phyloP scores from a whole-genome alignment of 2,888 invertebrate genomes.

The Zhengitettix transpicula region DNA sequence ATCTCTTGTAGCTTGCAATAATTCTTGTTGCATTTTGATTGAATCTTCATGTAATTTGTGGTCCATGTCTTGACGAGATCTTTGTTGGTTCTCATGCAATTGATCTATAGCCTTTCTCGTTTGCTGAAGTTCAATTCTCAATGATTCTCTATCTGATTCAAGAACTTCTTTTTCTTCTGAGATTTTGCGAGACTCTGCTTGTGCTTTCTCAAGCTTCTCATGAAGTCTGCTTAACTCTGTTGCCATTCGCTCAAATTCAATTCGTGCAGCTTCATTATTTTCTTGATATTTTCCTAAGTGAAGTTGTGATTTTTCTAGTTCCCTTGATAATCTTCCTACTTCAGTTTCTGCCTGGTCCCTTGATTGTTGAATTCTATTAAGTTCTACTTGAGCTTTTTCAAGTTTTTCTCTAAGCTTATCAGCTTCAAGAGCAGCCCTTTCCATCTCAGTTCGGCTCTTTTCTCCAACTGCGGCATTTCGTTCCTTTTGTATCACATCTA shows the following conservation, averaged over 20 bases:
- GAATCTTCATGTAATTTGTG: constrained; percentile 56
- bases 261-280: constrained; percentile 63
- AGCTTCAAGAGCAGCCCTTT: constrained; percentile 51
- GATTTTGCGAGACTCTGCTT: constrained; percentile 30
- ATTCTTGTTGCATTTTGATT: constrained; percentile 53
- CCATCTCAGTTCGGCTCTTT: constrained; percentile 15
- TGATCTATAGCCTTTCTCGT: constrained; percentile 41
- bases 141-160: constrained; percentile 56
- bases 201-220: constrained; percentile 57
- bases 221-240: constrained; percentile 66
- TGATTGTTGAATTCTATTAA: constrained; percentile 36
- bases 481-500: constrained; percentile 37
- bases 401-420: constrained; percentile 72
- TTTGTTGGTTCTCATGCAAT: constrained; percentile 33
- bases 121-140: constrained; percentile 51
- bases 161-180: constrained; percentile 43
- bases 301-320: constrained; percentile 71
- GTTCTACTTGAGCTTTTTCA: constrained; percentile 45
- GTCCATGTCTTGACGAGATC: constrained; percentile 38
- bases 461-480: constrained; percentile 18
- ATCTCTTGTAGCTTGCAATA: constrained; percentile 52
- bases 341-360: constrained; percentile 72
- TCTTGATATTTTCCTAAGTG: constrained; percentile 71
- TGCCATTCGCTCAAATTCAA: constrained; percentile 72
- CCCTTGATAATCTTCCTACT: constrained; percentile 67